phyloP scores from a whole-genome alignment of 2,888 invertebrate species.

The Ligdia adustata region DNA sequence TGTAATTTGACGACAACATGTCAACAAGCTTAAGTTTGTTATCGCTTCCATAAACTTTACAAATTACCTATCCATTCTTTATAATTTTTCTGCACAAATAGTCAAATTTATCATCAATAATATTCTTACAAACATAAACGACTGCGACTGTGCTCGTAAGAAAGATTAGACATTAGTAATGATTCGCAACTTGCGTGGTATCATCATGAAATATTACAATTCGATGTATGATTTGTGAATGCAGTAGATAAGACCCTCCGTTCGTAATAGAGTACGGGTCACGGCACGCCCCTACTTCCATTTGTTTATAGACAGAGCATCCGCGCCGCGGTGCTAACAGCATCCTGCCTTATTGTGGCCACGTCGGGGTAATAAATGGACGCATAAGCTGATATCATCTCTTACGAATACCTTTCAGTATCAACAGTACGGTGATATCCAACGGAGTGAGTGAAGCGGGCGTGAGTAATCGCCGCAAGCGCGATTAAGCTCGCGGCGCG shows the following conservation, averaged over 20 bases:
- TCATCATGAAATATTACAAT: constrained; percentile 46
- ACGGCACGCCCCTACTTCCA: constrained; percentile 63
- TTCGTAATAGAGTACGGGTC: constrained; percentile 58
- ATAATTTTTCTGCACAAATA: too few species aligned
- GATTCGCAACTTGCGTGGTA: constrained; percentile 9
- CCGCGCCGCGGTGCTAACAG: constrained; percentile 59
- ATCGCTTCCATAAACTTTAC: too few species aligned
- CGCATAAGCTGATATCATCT: constrained; percentile 62
- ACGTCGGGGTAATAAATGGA: constrained; percentile 75
- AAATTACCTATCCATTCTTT: too few species aligned
- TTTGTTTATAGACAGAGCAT: constrained; percentile 62
- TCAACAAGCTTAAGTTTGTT: constrained; percentile 51
- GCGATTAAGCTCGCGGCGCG: constrained; percentile 52
- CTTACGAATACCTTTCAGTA: constrained; percentile 54
- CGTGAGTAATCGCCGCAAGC: constrained; percentile 61
- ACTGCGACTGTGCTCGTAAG: too few species aligned
- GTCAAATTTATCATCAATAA: too few species aligned
- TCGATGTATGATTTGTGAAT: constrained; percentile 50
- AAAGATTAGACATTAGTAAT: constrained; percentile 16
- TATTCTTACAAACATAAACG: too few species aligned
- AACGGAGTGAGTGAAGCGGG: constrained; percentile 51
- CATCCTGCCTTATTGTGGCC: constrained; percentile 72
- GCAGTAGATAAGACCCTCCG: constrained; percentile 47
- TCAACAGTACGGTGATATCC: constrained; percentile 63
- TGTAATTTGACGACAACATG: constrained; percentile 61